Evolutionary conservation across 1,140 invertebrate genomes (phyloP).

Genomic region (Galendromus occidentalis): DNA sequence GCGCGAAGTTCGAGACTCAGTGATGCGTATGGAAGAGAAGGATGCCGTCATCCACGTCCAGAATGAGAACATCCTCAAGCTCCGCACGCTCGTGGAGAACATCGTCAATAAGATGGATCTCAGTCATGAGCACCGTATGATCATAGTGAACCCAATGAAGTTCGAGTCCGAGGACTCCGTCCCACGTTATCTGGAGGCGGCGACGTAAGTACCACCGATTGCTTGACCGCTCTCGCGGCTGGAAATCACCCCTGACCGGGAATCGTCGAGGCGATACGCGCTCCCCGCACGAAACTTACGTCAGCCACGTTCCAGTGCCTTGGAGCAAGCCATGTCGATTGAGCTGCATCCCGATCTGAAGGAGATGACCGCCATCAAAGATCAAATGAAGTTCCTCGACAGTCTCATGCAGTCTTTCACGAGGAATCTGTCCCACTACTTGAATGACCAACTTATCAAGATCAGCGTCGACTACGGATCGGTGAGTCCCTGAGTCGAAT

Average conservation of each 20-base stretch:
- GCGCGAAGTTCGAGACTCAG: slow-evolving; percentile 55
- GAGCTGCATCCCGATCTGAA: slow-evolving; percentile 36
- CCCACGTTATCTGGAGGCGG: slow-evolving; percentile 52
- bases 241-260: too few relatives aligned
- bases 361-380: slow-evolving; percentile 57
- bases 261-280: too few relatives aligned
- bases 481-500: not conserved
- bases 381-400: slow-evolving; percentile 63
- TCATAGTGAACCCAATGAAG: slow-evolving; percentile 46
- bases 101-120: slow-evolving; percentile 58
- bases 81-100: slow-evolving; percentile 54
- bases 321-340: slow-evolving; percentile 53
- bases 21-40: slow-evolving; percentile 76
- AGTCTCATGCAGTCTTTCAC: slow-evolving; percentile 67
- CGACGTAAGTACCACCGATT: slow-evolving; percentile 27
- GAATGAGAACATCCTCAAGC: slow-evolving; percentile 57
- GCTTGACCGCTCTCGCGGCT: too few relatives aligned
- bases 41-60: slow-evolving; percentile 67
- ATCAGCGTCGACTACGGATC: slow-evolving; percentile 11
- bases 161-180: slow-evolving; percentile 49
- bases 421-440: slow-evolving; percentile 53
- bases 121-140: slow-evolving; percentile 42
- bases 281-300: not conserved
- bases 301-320: slow-evolving; percentile 28
- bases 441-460: slow-evolving; percentile 45